Evolutionary conservation across 2,797 vertebrate species (phyloP).

Genomic region (Nasua narica): DNA sequence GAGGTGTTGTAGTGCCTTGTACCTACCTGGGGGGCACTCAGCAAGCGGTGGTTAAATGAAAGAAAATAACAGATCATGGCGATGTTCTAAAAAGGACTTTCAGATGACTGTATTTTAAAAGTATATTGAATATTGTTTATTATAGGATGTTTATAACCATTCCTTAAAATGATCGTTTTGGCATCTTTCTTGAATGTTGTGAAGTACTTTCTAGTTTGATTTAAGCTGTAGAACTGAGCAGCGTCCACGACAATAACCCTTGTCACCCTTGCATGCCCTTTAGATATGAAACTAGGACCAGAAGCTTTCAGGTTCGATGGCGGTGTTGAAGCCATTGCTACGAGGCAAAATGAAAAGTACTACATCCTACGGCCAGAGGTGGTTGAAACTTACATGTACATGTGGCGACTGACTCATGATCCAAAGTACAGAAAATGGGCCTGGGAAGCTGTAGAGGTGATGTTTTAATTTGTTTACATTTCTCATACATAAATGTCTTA

Average conservation of each 20-base stretch:
- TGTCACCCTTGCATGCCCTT: not conserved
- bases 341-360: constrained; percentile 98
- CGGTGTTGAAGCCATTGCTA: constrained; percentile 97
- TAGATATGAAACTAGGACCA: constrained; percentile 95
- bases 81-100: not conserved
- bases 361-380: constrained; percentile 98
- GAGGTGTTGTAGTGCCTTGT: not conserved
- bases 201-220: not conserved
- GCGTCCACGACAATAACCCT: not conserved
- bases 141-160: not conserved
- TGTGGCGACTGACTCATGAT: constrained; percentile 98
- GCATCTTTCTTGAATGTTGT: not conserved
- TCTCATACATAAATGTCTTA: not conserved
- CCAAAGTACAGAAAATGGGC: constrained; percentile 98
- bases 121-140: not conserved
- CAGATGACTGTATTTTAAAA: not conserved
- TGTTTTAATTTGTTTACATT: not conserved
- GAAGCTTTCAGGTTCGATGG: constrained; percentile 98
- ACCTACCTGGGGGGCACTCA: not conserved
- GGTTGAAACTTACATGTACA: constrained; percentile 98
- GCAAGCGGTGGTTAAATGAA: not conserved
- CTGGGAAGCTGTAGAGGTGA: constrained; percentile 98
- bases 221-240: not conserved
- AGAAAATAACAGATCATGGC: not conserved
- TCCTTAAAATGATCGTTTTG: not conserved